These are phyloP conservation scores for Hyphantria cunea DNA, from an alignment of 1,140 invertebrate genomes.

Conservation along the genomic window DNA sequence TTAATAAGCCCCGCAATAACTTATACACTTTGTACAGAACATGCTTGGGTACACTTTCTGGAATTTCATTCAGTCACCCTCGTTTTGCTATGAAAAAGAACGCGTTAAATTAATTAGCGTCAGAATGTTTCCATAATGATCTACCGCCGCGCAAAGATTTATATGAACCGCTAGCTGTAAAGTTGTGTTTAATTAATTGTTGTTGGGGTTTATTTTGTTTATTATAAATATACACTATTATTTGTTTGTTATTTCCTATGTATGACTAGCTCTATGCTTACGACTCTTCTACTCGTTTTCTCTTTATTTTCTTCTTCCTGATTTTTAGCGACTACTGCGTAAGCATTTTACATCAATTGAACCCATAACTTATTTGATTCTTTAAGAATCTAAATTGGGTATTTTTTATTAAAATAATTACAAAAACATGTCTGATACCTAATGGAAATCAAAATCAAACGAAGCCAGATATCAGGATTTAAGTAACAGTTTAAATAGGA, in stretches of 20 bases:
- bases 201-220: slow-evolving; percentile 12
- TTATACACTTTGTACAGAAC: slow-evolving; percentile 72
- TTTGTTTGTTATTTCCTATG: not conserved
- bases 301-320: too few species aligned
- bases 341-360: too few species aligned
- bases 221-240: not conserved
- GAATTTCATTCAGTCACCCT: slow-evolving; percentile 70
- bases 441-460: too few species aligned
- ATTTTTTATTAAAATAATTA: too few species aligned
- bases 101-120: slow-evolving; percentile 72
- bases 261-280: too few species aligned
- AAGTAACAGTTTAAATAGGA: too few species aligned
- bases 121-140: slow-evolving; percentile 61
- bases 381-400: too few species aligned
- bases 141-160: slow-evolving; percentile 57
- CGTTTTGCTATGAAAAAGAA: slow-evolving; percentile 58
- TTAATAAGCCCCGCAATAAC: slow-evolving; percentile 66
- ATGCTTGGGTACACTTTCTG: slow-evolving; percentile 69
- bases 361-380: too few species aligned
- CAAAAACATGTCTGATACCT: too few species aligned
- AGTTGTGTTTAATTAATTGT: slow-evolving; percentile 21
- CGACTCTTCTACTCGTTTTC: too few species aligned
- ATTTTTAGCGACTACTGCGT: too few species aligned
- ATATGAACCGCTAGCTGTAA: slow-evolving; percentile 29
- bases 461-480: too few species aligned